These are phyloP conservation scores for Drosophila prostipennis DNA, from an alignment of 2,888 invertebrate species.

Conservation along the genomic window DNA sequence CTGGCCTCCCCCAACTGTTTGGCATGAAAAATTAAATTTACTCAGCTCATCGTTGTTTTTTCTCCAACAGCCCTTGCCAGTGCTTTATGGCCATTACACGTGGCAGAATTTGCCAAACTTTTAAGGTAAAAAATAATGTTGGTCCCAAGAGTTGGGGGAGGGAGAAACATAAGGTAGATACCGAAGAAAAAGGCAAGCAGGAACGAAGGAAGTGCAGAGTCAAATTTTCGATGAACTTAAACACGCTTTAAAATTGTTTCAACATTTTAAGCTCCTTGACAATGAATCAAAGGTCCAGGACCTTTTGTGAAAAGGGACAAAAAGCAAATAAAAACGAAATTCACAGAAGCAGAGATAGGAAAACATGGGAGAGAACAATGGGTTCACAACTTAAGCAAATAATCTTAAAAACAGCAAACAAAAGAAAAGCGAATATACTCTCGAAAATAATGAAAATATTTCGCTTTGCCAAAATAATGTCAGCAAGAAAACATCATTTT, in stretches of 20 bases:
- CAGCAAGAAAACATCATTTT: conserved; percentile 14
- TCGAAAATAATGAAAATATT: conserved; percentile 23
- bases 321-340: conserved; percentile 16
- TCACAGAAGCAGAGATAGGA: conserved; percentile 15
- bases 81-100: conserved; percentile 40
- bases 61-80: background rate
- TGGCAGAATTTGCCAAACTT: conserved; percentile 29
- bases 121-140: conserved; percentile 16
- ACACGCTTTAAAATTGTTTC: conserved; percentile 34
- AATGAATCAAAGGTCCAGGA: conserved; percentile 25
- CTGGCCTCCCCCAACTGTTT: background rate
- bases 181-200: background rate
- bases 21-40: conserved; percentile 36
- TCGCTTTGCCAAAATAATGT: conserved; percentile 9
- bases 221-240: conserved; percentile 17
- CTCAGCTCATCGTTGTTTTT: conserved; percentile 23
- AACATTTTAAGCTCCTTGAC: conserved; percentile 38
- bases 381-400: conserved; percentile 51
- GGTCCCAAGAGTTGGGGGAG: background rate
- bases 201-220: conserved; percentile 3
- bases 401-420: conserved; percentile 61
- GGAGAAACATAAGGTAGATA: conserved; percentile 5
- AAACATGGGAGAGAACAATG: conserved; percentile 18
- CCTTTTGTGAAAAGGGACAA: conserved; percentile 18
- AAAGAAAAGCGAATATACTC: conserved; percentile 46